Evolutionary conservation across 2,888 invertebrate genomes (phyloP).

Genomic region (Aleiodes leptofemur): DNA sequence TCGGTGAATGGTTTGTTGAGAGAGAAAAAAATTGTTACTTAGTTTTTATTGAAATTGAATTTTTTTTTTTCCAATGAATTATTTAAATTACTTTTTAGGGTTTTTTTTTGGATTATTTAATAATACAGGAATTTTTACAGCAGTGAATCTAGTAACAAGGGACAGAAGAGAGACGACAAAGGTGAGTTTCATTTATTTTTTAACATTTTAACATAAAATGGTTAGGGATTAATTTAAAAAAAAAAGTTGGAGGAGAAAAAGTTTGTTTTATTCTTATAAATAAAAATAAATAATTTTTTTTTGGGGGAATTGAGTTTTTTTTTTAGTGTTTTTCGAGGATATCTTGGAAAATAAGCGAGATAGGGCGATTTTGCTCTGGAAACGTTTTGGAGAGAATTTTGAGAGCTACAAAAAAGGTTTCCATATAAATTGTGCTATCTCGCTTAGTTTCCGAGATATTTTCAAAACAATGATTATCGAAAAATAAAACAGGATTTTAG

Average conservation of each 20-base stretch:
- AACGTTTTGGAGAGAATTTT: too few species aligned
- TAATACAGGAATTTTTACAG: constrained; percentile 65
- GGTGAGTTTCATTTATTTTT: constrained; percentile 60
- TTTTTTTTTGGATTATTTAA: constrained; percentile 42
- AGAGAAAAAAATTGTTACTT: constrained; percentile 31
- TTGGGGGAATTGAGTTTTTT: too few species aligned
- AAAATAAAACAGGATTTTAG: too few species aligned
- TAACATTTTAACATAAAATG: not conserved
- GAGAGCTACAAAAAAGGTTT: too few species aligned
- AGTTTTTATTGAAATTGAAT: constrained; percentile 38
- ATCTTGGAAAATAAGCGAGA: too few species aligned
- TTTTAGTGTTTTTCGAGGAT: too few species aligned
- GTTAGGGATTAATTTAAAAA: constrained; percentile 11
- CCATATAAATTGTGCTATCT: too few species aligned
- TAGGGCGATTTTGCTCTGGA: too few species aligned
- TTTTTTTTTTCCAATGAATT: constrained; percentile 49
- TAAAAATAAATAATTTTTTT: too few species aligned
- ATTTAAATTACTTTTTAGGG: constrained; percentile 34
- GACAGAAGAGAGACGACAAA: constrained; percentile 73
- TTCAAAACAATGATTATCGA: too few species aligned
- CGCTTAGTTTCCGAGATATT: too few species aligned
- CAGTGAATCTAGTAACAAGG: constrained; percentile 67
- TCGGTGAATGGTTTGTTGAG: constrained; percentile 46
- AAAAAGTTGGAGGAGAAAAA: constrained; percentile 19
- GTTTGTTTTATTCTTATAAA: too few species aligned